A percentile compares a stretch with the other conserved stretches of the same genome.
Conservation (phyloP, 2,797 vertebrate genomes). For the Myotis planiceps region DNA sequence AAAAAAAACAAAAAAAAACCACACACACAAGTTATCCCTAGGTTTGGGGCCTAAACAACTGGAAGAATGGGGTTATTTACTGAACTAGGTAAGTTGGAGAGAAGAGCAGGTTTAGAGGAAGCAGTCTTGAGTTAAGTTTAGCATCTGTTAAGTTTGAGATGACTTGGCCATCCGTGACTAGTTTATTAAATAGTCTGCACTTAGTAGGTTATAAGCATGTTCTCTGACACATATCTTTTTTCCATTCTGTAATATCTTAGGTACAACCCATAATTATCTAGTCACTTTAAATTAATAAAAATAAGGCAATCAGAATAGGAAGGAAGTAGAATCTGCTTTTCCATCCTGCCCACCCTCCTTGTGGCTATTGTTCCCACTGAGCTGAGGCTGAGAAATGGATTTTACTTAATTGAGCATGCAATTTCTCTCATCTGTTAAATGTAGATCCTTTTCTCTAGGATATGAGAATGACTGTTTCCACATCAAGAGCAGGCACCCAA, state of each 20-base stretch:
- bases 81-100: neutral
- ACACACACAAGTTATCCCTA: neutral
- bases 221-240: neutral
- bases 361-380: neutral
- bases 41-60: neutral
- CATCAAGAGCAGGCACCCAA: neutral
- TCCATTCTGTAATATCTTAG: neutral
- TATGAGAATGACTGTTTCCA: neutral
- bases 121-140: neutral
- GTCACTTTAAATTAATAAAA: neutral
- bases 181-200: neutral
- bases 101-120: neutral
- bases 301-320: neutral
- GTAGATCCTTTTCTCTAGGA: neutral
- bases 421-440: neutral
- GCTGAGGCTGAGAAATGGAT: neutral
- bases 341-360: neutral
- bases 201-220: neutral
- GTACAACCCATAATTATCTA: neutral
- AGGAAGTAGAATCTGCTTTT: neutral
- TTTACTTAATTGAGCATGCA: neutral
- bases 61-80: neutral
- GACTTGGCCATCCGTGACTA: neutral
- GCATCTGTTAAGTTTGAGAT: neutral
- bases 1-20: neutral